A percentile compares a stretch with the other conserved stretches of the same genome.
Evolutionary conservation across 2,888 invertebrate genomes (phyloP).

Genomic region (Drosophila lacicola): DNA sequence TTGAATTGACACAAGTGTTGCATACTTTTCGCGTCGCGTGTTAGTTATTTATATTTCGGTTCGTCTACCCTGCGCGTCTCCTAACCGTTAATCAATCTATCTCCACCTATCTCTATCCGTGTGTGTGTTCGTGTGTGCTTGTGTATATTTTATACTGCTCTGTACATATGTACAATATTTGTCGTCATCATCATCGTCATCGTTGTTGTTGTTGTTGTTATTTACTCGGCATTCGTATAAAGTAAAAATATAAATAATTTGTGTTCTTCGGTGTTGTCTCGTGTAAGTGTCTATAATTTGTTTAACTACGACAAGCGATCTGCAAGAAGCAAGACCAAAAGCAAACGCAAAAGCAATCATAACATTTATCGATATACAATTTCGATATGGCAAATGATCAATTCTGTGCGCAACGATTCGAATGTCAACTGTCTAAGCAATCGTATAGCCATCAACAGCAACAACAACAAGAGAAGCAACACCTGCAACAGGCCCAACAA

Average conservation of each 20-base stretch:
- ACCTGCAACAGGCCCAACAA: constrained; percentile 13
- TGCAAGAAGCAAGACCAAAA: constrained; percentile 51
- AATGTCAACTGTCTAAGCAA: constrained; percentile 38
- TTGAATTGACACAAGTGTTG: constrained; percentile 50
- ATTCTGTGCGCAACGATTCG: constrained; percentile 30
- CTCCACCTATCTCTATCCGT: constrained; percentile 12
- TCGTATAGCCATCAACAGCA: constrained; percentile 24
- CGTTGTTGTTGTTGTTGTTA: constrained; percentile 61
- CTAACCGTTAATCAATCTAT: constrained; percentile 19
- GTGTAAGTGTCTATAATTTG: constrained; percentile 79
- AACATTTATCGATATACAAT: constrained; percentile 37
- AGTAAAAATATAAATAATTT: constrained; percentile 69
- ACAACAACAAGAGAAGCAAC: constrained; percentile 27
- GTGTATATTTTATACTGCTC: constrained; percentile 60
- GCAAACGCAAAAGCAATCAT: constrained; percentile 38
- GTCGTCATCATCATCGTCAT: constrained; percentile 61
- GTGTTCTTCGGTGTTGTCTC: constrained; percentile 78
- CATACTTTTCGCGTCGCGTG: constrained; percentile 53
- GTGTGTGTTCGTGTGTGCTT: constrained; percentile 48
- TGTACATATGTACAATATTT: constrained; percentile 78
- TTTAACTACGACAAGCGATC: constrained; percentile 77
- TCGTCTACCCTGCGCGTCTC: constrained; percentile 22
- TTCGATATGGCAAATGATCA: constrained; percentile 43
- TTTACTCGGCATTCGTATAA: constrained; percentile 52
- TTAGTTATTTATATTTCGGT: constrained; percentile 31